phyloP scores from a whole-genome alignment of 2,113 vertebrate genomes.

The Crotophaga sulcirostris region DNA sequence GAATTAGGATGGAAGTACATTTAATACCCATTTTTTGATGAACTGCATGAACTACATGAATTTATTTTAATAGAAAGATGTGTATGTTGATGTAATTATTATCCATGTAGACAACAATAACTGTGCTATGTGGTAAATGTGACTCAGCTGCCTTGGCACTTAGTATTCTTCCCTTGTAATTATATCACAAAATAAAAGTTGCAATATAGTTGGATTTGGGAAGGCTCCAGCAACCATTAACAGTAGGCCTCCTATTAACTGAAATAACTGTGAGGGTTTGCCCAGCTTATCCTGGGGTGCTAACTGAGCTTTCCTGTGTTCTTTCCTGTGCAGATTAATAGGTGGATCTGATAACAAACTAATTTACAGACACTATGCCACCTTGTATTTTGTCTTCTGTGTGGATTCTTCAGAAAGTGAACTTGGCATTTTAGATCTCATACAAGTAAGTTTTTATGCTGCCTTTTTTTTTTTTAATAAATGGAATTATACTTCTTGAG shows the following conservation, averaged over 20 bases:
- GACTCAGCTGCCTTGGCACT: background rate
- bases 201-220: background rate
- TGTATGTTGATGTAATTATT: background rate
- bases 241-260: background rate
- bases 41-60: background rate
- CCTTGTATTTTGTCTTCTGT: constrained; percentile 98
- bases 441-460: constrained; percentile 85
- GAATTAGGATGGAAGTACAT: accelerated
- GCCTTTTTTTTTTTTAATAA: background rate
- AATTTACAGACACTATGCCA: constrained; percentile 99
- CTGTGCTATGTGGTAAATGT: background rate
- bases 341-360: constrained; percentile 98
- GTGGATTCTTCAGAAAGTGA: constrained; percentile 99
- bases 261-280: background rate
- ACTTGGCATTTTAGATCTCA: constrained; percentile 98
- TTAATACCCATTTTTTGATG: background rate
- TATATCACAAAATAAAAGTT: background rate
- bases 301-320: constrained; percentile 40
- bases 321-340: constrained; percentile 84
- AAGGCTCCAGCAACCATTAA: background rate
- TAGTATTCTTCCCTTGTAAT: background rate
- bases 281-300: background rate
- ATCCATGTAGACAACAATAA: background rate
- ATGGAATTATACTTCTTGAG: background rate
- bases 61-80: background rate